Conservation (phyloP, 2,888 invertebrate species). For the Oligia latruncula region DNA sequence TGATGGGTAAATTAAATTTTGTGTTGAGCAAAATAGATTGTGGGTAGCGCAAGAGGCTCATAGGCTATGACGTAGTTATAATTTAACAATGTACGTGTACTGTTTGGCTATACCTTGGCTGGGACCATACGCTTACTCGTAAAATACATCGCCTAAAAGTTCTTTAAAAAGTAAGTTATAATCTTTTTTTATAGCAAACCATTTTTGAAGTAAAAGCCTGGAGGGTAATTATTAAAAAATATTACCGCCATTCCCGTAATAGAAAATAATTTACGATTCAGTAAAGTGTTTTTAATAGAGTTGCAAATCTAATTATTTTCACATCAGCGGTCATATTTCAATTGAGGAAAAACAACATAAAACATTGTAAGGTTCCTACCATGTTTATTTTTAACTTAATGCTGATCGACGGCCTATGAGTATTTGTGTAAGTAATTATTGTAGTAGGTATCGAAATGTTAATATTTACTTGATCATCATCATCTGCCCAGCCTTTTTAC, state of each 20-base stretch:
- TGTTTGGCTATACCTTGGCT: not conserved
- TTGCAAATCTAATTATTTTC: slow-evolving; percentile 55
- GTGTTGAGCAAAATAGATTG: not conserved
- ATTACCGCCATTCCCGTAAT: slow-evolving; percentile 33
- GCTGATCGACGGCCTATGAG: not conserved
- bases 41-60: not conserved
- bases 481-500: too few relatives aligned
- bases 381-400: slow-evolving; percentile 21
- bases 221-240: slow-evolving; percentile 39
- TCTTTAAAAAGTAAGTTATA: slow-evolving; percentile 18
- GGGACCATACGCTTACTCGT: not conserved
- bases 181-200: slow-evolving; percentile 15
- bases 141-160: slow-evolving; percentile 9
- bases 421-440: not conserved
- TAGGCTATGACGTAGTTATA: not conserved
- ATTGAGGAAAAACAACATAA: slow-evolving; percentile 49
- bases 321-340: slow-evolving; percentile 46
- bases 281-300: slow-evolving; percentile 49
- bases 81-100: not conserved
- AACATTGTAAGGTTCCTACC: not conserved
- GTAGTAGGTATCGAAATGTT: not conserved
- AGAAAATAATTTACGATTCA: slow-evolving; percentile 45
- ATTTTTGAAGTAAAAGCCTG: slow-evolving; percentile 9
- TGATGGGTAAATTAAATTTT: not conserved
- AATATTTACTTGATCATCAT: too few relatives aligned